Evolutionary conservation across 2,797 vertebrate species (phyloP).

Genomic region (Rhynchotus rufescens): DNA sequence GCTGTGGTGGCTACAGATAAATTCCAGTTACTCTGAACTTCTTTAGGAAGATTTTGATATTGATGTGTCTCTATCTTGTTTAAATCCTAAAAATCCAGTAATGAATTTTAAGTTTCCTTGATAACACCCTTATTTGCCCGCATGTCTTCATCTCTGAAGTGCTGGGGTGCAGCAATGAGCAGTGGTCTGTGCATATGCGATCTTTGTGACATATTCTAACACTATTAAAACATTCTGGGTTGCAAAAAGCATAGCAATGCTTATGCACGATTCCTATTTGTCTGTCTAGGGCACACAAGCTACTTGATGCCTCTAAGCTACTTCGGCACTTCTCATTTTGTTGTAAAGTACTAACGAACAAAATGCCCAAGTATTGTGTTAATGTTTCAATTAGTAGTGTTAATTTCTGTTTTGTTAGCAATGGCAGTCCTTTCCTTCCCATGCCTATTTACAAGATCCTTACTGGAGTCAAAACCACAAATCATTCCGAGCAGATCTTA

Average conservation of each 20-base stretch:
- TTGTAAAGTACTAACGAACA: not conserved
- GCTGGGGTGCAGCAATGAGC: not conserved
- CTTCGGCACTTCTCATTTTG: not conserved
- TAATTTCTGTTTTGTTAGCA: not conserved
- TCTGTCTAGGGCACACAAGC: no score
- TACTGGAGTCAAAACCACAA: not conserved
- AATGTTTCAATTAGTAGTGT: not conserved
- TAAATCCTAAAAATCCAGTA: slow-evolving; percentile 1
- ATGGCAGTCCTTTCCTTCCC: not conserved
- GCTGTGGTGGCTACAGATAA: not conserved
- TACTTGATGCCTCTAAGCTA: no score
- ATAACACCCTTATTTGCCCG: not conserved
- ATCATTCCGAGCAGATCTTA: not conserved
- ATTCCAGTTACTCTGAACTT: slow-evolving; percentile 46
- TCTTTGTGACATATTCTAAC: not conserved
- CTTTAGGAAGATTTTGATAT: slow-evolving; percentile 27
- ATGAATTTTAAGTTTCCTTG: not conserved
- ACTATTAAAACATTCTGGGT: not conserved
- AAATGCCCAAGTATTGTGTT: not conserved
- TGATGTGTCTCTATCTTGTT: not conserved
- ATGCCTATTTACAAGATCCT: not conserved
- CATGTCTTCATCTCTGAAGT: not conserved
- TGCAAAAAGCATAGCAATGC: not conserved
- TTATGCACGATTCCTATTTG: no score
- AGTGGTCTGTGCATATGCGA: not conserved